Percentiles rank a stretch among this genome's conserved stretches.
These are phyloP conservation scores for Discoglossus pictus DNA, from an alignment of 2,797 vertebrate genomes.

Conservation along the genomic window DNA sequence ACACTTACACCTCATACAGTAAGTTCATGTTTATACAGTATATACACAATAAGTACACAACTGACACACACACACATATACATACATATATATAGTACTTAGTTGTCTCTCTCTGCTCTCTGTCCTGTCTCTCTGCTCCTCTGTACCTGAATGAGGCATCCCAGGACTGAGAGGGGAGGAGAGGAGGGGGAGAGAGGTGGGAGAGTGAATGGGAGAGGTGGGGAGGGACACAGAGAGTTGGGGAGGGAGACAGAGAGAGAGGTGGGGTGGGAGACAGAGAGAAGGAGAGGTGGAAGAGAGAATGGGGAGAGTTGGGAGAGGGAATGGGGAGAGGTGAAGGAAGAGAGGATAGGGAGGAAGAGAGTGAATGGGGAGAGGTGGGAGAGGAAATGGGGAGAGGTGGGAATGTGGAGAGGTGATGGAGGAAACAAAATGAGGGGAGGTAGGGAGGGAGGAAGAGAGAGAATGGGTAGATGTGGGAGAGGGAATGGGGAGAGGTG, in stretches of 20 bases:
- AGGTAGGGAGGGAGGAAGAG: no score
- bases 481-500: no score
- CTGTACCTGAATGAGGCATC: neutral
- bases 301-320: no score
- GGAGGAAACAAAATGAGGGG: no score
- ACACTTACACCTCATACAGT: neutral
- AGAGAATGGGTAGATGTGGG: no score
- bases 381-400: no score
- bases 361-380: neutral
- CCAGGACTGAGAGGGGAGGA: neutral
- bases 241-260: neutral
- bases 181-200: constrained; percentile 22
- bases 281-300: no score
- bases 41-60: neutral
- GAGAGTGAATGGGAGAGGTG: constrained; percentile 2
- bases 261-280: no score
- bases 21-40: neutral
- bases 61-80: neutral
- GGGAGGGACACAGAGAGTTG: no score
- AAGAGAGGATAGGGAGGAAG: neutral
- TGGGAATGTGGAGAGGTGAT: no score
- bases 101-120: neutral
- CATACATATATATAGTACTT: neutral
- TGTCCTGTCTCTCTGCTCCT: neutral
- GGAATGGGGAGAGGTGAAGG: no score